Evolutionary conservation across 2,797 vertebrate species (phyloP), one percentile per base, ranked within the genome.

Genomic region (Danionella dracula): DNA sequence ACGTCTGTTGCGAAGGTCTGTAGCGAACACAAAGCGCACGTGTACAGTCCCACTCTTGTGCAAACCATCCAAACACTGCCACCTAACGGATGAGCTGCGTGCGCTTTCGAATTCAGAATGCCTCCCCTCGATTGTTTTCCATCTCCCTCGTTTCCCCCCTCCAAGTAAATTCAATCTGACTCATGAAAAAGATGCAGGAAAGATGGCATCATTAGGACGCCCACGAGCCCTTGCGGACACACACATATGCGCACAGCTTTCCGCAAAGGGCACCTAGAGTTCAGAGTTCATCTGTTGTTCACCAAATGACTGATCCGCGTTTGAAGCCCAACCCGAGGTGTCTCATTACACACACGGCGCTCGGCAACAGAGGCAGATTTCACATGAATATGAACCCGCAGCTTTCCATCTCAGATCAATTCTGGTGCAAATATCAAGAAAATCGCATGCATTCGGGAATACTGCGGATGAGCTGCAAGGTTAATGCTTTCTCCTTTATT

Each of bases 201-300:
- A 76, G 78, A 79, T 77, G 71, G 62, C 75, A 73, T 79, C 71
- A 74, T 77, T 81, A 79, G 70, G 71, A 75, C 56, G 76, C 74
- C 73, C 72, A 62, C 68, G 27, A 46, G 5, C 54, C 48, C 62
- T 66, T 65, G 46, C 42, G 61, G 63, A 19, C n/a, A 61, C 51
- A 49, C 70, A 49, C 64, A 45, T 54, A 61, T 45, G 44, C 70
- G 44, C 65, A 46, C 60, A 38, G 37, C 64, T 70, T 69, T 70
- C 56, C 13, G 8, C 16, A 71, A 74, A 83, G 88, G 88, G 83
- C 87, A 85, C 37, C 50, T 1, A 76, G 79, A 92, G 91, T 92
- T 91, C 90, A 92, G 86, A 86, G 91, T 90, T 90, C 81, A 68
- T 80, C 81, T 79, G 76, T 78, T 88, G 79, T 86, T 87, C 84